Percentiles rank a stretch among this genome's conserved stretches.
Evolutionary conservation across 2,888 invertebrate species (phyloP).

Genomic region (Sialis fuliginosa): DNA sequence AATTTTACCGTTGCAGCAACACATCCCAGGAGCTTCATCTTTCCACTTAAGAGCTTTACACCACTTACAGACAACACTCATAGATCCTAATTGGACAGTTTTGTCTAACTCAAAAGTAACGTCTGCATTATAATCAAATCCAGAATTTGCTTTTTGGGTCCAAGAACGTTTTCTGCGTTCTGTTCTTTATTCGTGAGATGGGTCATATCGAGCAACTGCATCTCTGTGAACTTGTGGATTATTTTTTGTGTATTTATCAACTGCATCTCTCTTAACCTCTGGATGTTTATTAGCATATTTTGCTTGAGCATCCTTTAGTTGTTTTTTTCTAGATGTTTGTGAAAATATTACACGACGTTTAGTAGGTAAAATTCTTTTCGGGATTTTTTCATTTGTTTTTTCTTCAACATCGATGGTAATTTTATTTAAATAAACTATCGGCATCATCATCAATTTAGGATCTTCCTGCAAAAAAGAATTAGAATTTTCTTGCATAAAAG

Average conservation of each 20-base stretch:
- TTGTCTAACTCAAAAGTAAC: not conserved
- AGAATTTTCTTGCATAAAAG: not conserved
- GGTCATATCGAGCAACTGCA: not conserved
- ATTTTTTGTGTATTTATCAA: not conserved
- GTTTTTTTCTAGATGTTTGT: not conserved
- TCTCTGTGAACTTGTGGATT: not conserved
- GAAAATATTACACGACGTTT: not conserved
- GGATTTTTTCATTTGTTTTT: not conserved
- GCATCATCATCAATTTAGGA: not conserved
- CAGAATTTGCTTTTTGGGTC: not conserved
- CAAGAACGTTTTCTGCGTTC: not conserved
- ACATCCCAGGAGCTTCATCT: conserved; percentile 9
- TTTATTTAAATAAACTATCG: not conserved
- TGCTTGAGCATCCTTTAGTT: not conserved
- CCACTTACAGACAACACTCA: not conserved
- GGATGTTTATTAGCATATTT: not conserved
- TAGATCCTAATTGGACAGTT: not conserved
- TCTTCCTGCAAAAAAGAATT: not conserved
- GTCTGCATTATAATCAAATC: not conserved
- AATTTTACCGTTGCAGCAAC: conserved; percentile 11
- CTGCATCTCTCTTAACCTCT: not conserved
- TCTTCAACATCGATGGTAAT: not conserved
- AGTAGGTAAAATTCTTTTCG: not conserved
- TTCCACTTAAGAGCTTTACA: conserved; percentile 9
- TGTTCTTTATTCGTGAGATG: not conserved